Evolutionary conservation across 2,888 invertebrate species (phyloP).

Genomic region (Hanleya hanleyi): DNA sequence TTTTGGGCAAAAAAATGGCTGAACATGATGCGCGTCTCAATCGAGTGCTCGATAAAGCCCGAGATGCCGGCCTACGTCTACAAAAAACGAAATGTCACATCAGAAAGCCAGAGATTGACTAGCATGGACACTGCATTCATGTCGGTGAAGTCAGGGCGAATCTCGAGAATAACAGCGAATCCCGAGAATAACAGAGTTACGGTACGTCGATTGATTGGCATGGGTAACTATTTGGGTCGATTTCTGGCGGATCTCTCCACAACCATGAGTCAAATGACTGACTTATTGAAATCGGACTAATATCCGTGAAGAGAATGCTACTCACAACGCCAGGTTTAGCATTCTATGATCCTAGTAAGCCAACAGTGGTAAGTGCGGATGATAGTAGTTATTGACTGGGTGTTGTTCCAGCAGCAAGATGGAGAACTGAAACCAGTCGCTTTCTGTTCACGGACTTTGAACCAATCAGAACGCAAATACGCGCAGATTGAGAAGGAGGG

Average conservation of each 20-base stretch:
- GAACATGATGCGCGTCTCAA: conserved; percentile 33
- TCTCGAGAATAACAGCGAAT: conserved; percentile 14
- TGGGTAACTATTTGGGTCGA: no score
- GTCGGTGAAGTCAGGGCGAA: conserved; percentile 14
- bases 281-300: conserved; percentile 24
- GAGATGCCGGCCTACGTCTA: conserved; percentile 27
- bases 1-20: conserved; percentile 22
- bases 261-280: conserved; percentile 21
- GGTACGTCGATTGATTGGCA: neutral
- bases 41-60: conserved; percentile 16
- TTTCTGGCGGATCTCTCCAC: neutral
- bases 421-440: conserved; percentile 35
- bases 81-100: conserved; percentile 35
- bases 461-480: conserved; percentile 30
- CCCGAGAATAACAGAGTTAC: neutral
- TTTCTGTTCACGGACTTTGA: conserved; percentile 42
- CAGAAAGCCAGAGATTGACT: neutral
- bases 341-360: conserved; percentile 39
- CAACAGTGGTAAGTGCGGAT: conserved; percentile 45
- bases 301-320: conserved; percentile 33
- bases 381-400: conserved; percentile 45
- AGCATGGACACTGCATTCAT: conserved; percentile 12
- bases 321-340: conserved; percentile 32
- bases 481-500: conserved; percentile 21
- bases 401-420: conserved; percentile 33